phyloP scores from a whole-genome alignment of 2,888 invertebrate genomes.

The Salpingus planirostris region DNA sequence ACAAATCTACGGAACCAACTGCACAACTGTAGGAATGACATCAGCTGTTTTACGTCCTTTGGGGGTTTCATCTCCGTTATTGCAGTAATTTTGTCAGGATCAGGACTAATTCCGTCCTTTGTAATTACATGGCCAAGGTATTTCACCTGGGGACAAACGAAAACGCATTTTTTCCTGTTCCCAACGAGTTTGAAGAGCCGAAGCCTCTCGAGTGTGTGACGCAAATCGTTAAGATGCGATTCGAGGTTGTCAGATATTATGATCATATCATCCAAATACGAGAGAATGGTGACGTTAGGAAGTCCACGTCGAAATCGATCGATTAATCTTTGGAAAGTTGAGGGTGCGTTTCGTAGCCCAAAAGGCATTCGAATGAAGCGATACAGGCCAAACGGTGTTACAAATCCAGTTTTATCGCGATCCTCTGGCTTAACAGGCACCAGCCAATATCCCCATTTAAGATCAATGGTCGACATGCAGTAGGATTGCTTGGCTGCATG shows the following conservation, averaged over 20 bases:
- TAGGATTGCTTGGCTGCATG: conserved; percentile 6
- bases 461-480: conserved; percentile 15
- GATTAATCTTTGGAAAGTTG: conserved; percentile 23
- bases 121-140: conserved; percentile 21
- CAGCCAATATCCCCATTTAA: conserved; percentile 14
- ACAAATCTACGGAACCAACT: conserved; percentile 20
- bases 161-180: conserved; percentile 18
- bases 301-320: conserved; percentile 18
- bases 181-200: conserved; percentile 13
- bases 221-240: conserved; percentile 18
- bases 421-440: conserved; percentile 8
- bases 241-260: conserved; percentile 17
- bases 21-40: conserved; percentile 17
- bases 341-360: conserved; percentile 20
- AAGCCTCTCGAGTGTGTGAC: conserved; percentile 13
- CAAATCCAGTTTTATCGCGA: conserved; percentile 15
- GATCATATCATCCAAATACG: conserved; percentile 25
- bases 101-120: conserved; percentile 10
- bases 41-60: conserved; percentile 15
- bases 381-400: conserved; percentile 8
- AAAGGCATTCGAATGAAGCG: conserved; percentile 18
- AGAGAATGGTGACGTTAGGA: conserved; percentile 14
- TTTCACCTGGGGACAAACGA: neutral
- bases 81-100: conserved; percentile 18
- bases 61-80: conserved; percentile 12